Evolutionary conservation across 2,113 vertebrate genomes (phyloP).

Genomic region (Eupsittula cactorum): DNA sequence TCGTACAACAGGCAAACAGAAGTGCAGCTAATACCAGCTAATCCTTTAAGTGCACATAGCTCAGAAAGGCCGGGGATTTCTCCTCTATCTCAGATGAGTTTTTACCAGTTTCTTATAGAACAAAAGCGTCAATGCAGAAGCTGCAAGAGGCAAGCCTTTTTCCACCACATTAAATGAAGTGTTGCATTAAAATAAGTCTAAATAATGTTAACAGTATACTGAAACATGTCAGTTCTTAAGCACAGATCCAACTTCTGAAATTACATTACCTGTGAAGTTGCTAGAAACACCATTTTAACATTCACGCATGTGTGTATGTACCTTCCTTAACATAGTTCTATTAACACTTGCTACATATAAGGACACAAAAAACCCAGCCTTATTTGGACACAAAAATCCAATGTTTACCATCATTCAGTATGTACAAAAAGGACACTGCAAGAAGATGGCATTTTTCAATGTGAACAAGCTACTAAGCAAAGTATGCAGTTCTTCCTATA

Average conservation of each 20-base stretch:
- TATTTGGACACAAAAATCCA: background rate
- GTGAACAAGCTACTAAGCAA: background rate
- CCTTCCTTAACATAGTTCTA: background rate
- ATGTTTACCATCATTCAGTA: background rate
- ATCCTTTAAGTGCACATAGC: background rate
- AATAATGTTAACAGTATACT: background rate
- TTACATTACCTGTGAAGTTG: background rate
- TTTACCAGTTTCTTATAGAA: background rate
- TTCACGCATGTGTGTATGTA: rapidly evolving
- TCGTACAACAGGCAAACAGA: background rate
- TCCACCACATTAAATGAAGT: background rate
- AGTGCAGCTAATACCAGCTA: background rate
- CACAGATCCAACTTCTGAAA: background rate
- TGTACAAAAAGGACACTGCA: background rate
- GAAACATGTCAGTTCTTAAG: background rate
- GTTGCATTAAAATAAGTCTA: background rate
- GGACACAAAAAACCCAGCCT: background rate
- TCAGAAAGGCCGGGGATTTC: background rate
- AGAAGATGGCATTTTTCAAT: background rate
- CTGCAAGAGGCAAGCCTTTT: background rate
- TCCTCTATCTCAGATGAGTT: background rate
- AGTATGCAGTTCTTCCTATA: background rate
- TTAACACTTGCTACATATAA: background rate
- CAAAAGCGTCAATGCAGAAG: background rate
- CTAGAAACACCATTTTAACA: background rate